Base-by-base conservation (phyloP, 2,888 invertebrate species). In the Deroplatys truncata region DNA sequence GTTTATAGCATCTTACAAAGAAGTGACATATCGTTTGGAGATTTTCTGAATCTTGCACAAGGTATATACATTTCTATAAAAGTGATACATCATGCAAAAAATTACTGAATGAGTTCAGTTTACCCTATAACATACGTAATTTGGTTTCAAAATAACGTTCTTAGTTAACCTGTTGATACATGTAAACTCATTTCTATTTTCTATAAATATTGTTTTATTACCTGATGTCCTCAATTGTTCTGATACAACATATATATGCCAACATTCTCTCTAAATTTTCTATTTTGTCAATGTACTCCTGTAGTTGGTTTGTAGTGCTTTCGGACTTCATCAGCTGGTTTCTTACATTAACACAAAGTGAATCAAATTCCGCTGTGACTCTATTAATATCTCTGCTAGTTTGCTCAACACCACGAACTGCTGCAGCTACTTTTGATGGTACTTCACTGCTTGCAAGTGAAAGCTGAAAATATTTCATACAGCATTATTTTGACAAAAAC, bases 201-300 rank as follows among this genome's bases (percentile, higher is more conserved):
- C 7, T 43, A 10, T 10, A 43, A 43, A 43, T 1, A 13, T 35
- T 0, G 9, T 35, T 43, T 43, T 43, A 43, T 92, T 93, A 96
- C 97, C 96, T 96, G 88, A 97, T 93, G 91, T 96, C 95, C 92
- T 97, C 96, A 91, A 97, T 95, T 92, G 95, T 95, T 92, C 96
- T 95, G 91, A 97, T 94, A 84, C 97, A 95, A 92, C 95, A 95
- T 89, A 97, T 93, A 93, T 98, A 98, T 84, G 95, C 95, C 72
- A 95, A 92, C 16, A 95, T 93, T 91, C 94, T 94, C 92, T 96
- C 95, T 84, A 96, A 92, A 72, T 94, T 93, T 86, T 94, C 93
- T 85, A 96, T 94, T 92, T 95, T 94, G 84, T 94, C 93, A 28
- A 97, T 93, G 89, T 95, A 95, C 90, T 95, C 94, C 91, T 95